Evolutionary conservation across 2,888 invertebrate genomes (phyloP).

Genomic region (Pterostichus niger): DNA sequence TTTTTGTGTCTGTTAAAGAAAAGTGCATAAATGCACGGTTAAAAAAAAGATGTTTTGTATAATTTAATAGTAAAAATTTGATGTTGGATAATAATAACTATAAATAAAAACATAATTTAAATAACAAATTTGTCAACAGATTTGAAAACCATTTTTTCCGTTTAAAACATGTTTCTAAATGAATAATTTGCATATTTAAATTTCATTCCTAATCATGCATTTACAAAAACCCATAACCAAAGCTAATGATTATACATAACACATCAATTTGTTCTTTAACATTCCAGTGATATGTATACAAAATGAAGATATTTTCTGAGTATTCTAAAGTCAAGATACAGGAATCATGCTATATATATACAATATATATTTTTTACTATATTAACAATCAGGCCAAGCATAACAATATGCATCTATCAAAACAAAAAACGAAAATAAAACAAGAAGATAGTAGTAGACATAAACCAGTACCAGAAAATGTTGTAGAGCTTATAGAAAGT

Average conservation of each 20-base stretch:
- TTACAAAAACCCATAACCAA: slow-evolving; percentile 21
- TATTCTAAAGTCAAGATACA: slow-evolving; percentile 1
- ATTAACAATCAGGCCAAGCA: slow-evolving; percentile 49
- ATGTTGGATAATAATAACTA: too few relatives aligned
- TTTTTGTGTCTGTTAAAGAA: too few relatives aligned
- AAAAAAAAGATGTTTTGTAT: too few relatives aligned
- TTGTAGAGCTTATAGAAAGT: slow-evolving; percentile 50
- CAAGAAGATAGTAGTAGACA: slow-evolving; percentile 42
- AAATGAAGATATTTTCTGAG: too few relatives aligned
- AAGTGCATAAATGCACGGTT: too few relatives aligned
- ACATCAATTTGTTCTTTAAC: slow-evolving; percentile 18
- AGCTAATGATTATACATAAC: slow-evolving; percentile 4
- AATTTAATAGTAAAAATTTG: too few relatives aligned
- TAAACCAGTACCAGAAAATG: slow-evolving; percentile 59
- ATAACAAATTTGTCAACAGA: slow-evolving; percentile 2
- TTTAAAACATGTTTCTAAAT: background rate
- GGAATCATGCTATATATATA: slow-evolving; percentile 12
- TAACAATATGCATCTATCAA: slow-evolving; percentile 26
- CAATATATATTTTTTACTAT: background rate
- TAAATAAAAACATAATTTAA: too few relatives aligned
- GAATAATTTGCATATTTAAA: slow-evolving; percentile 13
- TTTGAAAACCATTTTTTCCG: background rate
- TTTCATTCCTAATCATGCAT: slow-evolving; percentile 22
- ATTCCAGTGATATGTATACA: too few relatives aligned
- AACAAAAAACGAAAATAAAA: slow-evolving; percentile 29